Evolutionary conservation across 2,113 vertebrate genomes (phyloP), one percentile per base, ranked within the genome.

Genomic region (Anarrhichthys ocellatus): DNA sequence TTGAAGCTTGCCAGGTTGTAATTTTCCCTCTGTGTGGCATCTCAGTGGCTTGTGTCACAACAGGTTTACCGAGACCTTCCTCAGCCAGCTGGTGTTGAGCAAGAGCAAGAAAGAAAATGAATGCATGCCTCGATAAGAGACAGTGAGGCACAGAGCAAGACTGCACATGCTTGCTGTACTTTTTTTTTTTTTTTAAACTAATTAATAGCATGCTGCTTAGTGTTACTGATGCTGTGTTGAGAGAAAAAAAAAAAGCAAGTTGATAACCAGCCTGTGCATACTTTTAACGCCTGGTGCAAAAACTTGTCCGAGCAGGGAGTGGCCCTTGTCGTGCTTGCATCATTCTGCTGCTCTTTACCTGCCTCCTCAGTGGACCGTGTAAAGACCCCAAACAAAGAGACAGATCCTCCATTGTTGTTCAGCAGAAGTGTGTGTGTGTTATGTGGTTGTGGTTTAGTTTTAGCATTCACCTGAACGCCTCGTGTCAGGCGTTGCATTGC

Each of bases 331-430:
- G 22, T 32, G 0, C 44, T 44, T 44, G 22, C 46, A 6, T 56
- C 15, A 64, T 59, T 36, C 75, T 80, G 67, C 32, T 58, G 52
- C n/a, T 73, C 73, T 52, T 73, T 63, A 88, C 56, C 75, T 78
- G 67, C 36, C n/a, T 72, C 73, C 46, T 75, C 80, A 78, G 58
- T 40, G 56, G 52, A 67, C 64, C 80, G 4, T 73, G 38, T 74
- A 58, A 77, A 76, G 78, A 86, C 29, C 13, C 69, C 69, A 84
- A 82, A 91, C 80, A 83, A 87, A 87, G 66, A 46, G 27, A 82
- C 76, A 76, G 34, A 14, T 10, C 22, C 68, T 56, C 27, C 22
- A 65, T 86, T 90, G 76, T 87, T 78, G 65, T 68, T 6, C 18
- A 48, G 13, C 52, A 81, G 40, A 75, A 44, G 59, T 81, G 13